Evolutionary conservation across 2,888 invertebrate genomes (phyloP).

Genomic region (Epinotia ramella): DNA sequence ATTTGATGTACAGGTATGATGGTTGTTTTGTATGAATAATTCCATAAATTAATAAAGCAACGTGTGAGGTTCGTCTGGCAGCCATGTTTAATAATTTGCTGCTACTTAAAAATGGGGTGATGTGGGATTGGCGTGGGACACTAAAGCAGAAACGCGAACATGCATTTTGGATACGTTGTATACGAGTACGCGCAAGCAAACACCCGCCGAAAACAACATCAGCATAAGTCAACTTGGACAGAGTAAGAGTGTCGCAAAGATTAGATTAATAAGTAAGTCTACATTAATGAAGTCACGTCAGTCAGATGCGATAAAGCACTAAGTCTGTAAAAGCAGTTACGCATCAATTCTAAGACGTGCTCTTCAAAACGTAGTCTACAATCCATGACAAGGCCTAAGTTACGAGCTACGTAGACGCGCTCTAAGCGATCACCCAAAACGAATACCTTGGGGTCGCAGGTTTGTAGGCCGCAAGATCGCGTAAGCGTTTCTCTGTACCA

Average conservation of each 20-base stretch:
- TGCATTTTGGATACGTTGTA: background rate
- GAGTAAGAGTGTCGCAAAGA: background rate
- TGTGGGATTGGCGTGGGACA: no score
- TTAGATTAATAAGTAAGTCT: background rate
- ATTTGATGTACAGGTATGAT: no score
- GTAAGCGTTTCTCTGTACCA: background rate
- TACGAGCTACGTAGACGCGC: background rate
- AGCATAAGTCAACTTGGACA: background rate
- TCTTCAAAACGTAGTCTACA: background rate
- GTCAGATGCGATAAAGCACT: background rate
- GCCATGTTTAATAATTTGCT: no score
- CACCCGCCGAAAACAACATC: background rate
- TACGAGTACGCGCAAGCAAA: background rate
- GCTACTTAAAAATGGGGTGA: no score
- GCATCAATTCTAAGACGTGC: background rate
- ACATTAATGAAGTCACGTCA: background rate
- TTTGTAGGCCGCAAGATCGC: background rate
- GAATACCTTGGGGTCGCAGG: no score
- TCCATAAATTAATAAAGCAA: no score
- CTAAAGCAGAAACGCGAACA: background rate
- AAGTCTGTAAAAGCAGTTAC: background rate
- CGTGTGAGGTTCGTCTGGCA: no score
- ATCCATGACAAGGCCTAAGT: background rate
- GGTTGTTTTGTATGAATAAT: no score
- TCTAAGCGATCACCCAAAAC: no score